Evolutionary conservation across 2,888 invertebrate genomes (phyloP), one percentile per base, ranked within the genome.

Genomic region (Dryocosmus kuriphilus): DNA sequence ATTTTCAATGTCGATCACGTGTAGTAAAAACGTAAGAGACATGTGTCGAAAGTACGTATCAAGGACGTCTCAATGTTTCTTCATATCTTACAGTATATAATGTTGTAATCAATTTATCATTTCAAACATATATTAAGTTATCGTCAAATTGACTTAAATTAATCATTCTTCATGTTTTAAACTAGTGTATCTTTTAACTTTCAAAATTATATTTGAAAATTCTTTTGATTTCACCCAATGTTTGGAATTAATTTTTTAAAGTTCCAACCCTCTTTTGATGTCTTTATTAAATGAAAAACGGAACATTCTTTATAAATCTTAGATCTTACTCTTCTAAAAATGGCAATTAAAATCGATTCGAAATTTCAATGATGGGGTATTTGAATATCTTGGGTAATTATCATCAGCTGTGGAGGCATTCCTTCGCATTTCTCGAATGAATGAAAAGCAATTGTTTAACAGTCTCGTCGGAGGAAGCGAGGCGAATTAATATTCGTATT

Each of bases 41-140:
- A 57, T 60, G 62, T 32, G 30, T 75, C 75, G 51, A 75, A 75
- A 51, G 75, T 63, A 32, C 51, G 55, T 51, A 16, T 63, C 63
- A 51, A 75, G 75, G 75, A 63, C 75, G 63, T 51, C 46, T 62
- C 62, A 55, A 75, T 32, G 16, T 75, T 22, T 24, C 63, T 46
- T 63, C 46, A 38, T 51, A 46, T 63, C 22, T 51, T 32, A 4
- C 51, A 60, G 6, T 16, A 41, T 16, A 41, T 55, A 55, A 22
- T 24, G 14, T 46, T 46, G 27, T 60, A 1, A 60, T 27, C 9
- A 9, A 55, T 22, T 55, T 22, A 55, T 22, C 22, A 22, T 22
- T 22, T 3, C 3, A 41, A 41, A 41, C 16, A 41, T 41, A 41
- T 41, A 16, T 41, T 41, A 1, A 41, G 16, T 6, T 41, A 16